Conservation (phyloP, 2,888 invertebrate genomes). For the Drosophila merina region DNA sequence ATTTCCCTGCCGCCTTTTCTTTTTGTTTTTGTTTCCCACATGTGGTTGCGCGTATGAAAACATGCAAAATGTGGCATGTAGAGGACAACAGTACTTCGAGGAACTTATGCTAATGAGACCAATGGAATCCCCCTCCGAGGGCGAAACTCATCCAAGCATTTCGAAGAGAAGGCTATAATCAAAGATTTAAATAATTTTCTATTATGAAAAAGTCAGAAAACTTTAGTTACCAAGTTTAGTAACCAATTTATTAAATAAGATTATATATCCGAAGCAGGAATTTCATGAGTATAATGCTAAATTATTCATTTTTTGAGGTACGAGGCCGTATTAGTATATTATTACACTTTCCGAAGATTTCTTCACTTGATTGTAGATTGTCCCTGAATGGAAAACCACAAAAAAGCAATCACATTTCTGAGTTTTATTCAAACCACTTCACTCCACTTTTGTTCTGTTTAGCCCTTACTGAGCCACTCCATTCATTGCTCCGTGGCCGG, state of each 20-base stretch:
- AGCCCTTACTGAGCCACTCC: slow-evolving; percentile 9
- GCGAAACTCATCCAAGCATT: neutral
- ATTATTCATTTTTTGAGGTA: too few species aligned
- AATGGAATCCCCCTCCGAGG: neutral
- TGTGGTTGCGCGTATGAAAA: slow-evolving; percentile 43
- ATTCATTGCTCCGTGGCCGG: neutral
- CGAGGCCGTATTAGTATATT: too few species aligned
- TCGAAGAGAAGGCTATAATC: neutral
- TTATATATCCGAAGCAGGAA: too few species aligned
- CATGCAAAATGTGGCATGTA: slow-evolving; percentile 19
- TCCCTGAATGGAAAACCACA: slow-evolving; percentile 15
- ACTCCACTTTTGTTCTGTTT: slow-evolving; percentile 14
- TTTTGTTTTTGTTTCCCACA: slow-evolving; percentile 19
- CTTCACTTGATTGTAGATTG: too few species aligned
- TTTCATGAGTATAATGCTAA: too few species aligned
- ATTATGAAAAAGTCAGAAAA: too few species aligned
- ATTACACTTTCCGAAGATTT: too few species aligned
- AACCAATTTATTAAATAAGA: too few species aligned
- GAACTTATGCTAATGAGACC: neutral
- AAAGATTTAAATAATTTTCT: neutral
- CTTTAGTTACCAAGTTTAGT: too few species aligned
- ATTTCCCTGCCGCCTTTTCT: neutral
- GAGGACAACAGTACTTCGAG: neutral
- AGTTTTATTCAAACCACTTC: slow-evolving; percentile 62
- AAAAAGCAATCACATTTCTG: slow-evolving; percentile 74